phyloP scores from a whole-genome alignment of 2,888 invertebrate genomes.

The Acleris laterana region DNA sequence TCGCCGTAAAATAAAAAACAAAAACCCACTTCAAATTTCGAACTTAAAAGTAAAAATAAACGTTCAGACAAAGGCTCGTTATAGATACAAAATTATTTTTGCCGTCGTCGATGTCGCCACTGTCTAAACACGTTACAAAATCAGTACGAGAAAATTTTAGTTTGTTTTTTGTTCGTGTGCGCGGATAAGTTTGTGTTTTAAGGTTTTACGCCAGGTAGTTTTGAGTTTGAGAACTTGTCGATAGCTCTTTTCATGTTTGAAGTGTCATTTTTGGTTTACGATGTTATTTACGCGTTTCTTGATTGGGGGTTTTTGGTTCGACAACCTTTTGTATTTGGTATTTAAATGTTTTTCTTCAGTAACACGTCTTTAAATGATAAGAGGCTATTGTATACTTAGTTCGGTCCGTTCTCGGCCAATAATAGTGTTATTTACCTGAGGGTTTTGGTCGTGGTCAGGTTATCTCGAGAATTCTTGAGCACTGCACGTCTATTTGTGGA shows the following conservation, averaged over 20 bases:
- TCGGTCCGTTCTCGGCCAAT: no score
- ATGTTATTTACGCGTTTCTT: constrained; percentile 17
- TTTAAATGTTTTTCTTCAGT: neutral
- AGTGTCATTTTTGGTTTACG: constrained; percentile 25
- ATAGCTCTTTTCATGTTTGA: constrained; percentile 17
- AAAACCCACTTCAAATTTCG: constrained; percentile 22
- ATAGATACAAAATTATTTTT: constrained; percentile 21
- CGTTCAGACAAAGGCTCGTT: constrained; percentile 29
- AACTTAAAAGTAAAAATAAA: constrained; percentile 23
- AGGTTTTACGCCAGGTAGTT: constrained; percentile 34
- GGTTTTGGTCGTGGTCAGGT: no score
- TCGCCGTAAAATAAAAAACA: constrained; percentile 27
- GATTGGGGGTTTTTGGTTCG: constrained; percentile 13
- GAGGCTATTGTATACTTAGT: no score
- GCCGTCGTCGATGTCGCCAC: constrained; percentile 6
- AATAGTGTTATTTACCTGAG: no score
- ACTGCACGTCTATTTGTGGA: no score
- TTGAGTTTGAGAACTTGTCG: constrained; percentile 17
- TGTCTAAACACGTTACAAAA: constrained; percentile 3
- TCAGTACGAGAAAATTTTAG: constrained; percentile 2
- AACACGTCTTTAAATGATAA: no score
- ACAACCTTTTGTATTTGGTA: constrained; percentile 5
- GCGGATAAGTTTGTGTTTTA: constrained; percentile 16
- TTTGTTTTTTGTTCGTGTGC: constrained; percentile 2
- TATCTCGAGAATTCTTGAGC: no score